Evolutionary conservation across 1,140 invertebrate species (phyloP).

Genomic region (Chelonus insularis): DNA sequence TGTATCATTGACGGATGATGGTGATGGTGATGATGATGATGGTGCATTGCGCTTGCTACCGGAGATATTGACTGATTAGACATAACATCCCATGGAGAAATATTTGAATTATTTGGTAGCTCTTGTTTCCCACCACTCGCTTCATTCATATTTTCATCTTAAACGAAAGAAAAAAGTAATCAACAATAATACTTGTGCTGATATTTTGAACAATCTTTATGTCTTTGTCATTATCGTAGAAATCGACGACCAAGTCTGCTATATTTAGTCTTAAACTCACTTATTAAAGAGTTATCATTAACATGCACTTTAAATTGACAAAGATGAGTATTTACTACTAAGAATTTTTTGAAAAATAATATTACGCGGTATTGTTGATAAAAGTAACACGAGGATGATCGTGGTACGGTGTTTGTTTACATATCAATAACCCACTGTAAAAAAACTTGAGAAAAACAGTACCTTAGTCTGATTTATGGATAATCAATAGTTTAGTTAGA

Average conservation of each 20-base stretch:
- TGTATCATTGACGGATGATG: constrained; percentile 47
- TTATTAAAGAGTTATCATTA: no score
- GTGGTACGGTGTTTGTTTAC: constrained; percentile 55
- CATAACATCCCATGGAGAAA: constrained; percentile 57
- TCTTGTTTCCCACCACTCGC: constrained; percentile 59
- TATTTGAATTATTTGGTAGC: constrained; percentile 54
- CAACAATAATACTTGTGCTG: no score
- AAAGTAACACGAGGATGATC: constrained; percentile 28
- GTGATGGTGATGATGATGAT: constrained; percentile 37
- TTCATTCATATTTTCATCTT: constrained; percentile 56
- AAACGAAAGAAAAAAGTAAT: constrained; percentile 16
- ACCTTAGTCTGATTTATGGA: not conserved
- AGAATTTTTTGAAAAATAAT: no score
- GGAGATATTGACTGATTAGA: constrained; percentile 46
- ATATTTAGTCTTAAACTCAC: no score
- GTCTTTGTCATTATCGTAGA: no score
- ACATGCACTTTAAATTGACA: no score
- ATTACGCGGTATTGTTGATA: no score
- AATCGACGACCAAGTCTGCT: no score
- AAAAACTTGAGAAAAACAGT: constrained; percentile 26
- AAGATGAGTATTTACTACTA: no score
- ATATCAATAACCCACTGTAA: constrained; percentile 42
- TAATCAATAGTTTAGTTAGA: constrained; percentile 17
- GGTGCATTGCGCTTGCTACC: constrained; percentile 43
- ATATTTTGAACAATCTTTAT: no score